Evolutionary conservation across 2,113 vertebrate genomes (phyloP).

Genomic region (Columbina picui): DNA sequence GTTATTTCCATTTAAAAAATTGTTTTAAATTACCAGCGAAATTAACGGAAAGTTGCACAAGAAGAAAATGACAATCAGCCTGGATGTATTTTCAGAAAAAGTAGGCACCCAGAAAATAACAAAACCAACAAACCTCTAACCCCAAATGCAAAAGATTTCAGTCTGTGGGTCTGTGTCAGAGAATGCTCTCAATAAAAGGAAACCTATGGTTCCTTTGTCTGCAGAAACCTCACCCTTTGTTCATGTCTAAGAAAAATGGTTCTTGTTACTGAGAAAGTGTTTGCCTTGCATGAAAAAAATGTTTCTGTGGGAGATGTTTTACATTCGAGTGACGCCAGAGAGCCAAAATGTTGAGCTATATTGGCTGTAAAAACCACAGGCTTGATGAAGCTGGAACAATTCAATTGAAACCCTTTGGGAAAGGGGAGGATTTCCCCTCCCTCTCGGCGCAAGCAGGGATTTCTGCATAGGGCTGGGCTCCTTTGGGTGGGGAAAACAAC

Average conservation of each 20-base stretch:
- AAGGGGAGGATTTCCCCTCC: background rate
- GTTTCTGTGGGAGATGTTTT: conserved; percentile 49
- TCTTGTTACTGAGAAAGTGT: conserved; percentile 36
- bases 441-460: background rate
- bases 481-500: background rate
- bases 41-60: background rate
- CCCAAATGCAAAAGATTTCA: background rate
- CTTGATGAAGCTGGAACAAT: conserved; percentile 1
- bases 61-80: background rate
- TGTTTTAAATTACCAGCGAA: background rate
- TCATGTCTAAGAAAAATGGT: conserved; percentile 42
- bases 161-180: conserved; percentile 24
- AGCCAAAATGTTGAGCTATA: background rate
- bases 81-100: background rate
- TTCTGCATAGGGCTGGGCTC: background rate
- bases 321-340: conserved; percentile 32
- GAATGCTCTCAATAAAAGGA: background rate
- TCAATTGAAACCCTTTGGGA: background rate
- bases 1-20: background rate
- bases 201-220: conserved; percentile 36
- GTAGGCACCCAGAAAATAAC: background rate
- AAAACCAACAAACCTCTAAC: background rate
- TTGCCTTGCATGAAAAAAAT: conserved; percentile 16
- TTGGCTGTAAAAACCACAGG: background rate
- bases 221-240: conserved; percentile 48